phyloP scores from a whole-genome alignment of 2,888 invertebrate species.

The Ophioninae sp. region DNA sequence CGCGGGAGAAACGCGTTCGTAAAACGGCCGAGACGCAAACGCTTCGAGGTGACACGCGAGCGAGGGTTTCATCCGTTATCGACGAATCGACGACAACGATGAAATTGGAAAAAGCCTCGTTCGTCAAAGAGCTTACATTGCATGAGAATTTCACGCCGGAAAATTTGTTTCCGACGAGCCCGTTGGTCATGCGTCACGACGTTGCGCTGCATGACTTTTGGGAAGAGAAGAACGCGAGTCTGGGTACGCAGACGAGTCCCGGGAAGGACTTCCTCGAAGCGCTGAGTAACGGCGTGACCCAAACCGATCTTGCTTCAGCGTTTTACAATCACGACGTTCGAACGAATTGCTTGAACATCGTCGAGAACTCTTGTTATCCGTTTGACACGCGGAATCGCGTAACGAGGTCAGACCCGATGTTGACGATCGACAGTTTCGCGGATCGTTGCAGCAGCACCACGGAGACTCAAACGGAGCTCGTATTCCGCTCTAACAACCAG shows the following conservation, averaged over 20 bases:
- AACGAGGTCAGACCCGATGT: constrained; percentile 76
- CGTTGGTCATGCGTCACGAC: constrained; percentile 75
- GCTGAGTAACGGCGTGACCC: constrained; percentile 72
- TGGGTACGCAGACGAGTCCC: constrained; percentile 79
- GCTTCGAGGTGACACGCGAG: constrained; percentile 5
- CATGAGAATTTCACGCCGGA: constrained; percentile 53
- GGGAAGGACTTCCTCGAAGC: constrained; percentile 75
- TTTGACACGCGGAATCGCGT: not conserved
- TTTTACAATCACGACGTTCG: constrained; percentile 68
- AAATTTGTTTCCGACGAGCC: constrained; percentile 75
- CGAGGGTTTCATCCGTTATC: not conserved
- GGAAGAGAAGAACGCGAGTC: constrained; percentile 78
- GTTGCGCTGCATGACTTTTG: constrained; percentile 77
- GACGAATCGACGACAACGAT: constrained; percentile 46
- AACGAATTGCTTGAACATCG: constrained; percentile 65
- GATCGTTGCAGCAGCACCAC: constrained; percentile 74
- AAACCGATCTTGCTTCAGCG: constrained; percentile 71
- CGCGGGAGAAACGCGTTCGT: constrained; percentile 69
- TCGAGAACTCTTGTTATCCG: constrained; percentile 16
- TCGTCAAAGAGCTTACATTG: constrained; percentile 55
- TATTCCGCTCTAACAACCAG: constrained; percentile 50
- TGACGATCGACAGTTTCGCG: constrained; percentile 75
- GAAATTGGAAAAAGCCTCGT: constrained; percentile 21
- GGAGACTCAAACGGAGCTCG: constrained; percentile 78
- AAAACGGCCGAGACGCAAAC: constrained; percentile 78